Evolutionary conservation across 2,888 invertebrate genomes (phyloP), one percentile per base, ranked within the genome.

Genomic region (Trachelus troglodyta): DNA sequence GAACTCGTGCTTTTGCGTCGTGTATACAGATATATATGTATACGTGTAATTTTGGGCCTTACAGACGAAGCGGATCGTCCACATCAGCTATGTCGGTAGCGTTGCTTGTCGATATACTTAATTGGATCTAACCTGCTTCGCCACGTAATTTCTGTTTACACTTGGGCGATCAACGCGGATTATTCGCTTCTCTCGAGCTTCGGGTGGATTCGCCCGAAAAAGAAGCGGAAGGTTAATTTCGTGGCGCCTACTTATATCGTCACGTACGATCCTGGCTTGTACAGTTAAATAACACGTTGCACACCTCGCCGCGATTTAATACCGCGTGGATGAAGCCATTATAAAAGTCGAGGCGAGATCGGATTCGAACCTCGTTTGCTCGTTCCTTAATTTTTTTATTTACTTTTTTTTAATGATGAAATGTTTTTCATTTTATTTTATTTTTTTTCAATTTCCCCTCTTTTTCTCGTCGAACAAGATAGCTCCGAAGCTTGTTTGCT

Each of bases 211-310:
- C 23, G 40, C 1, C 2, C 23, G 56, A 56, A 56, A 40, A 77
- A 79, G 69, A 75, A 73, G 76, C 75, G 69, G 76, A 35, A 75
- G 74, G 75, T 56, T 56, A 74, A 76, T 82, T 80, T 79, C 77
- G 77, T 69, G 76, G 69, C 69, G 76, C 71, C 71, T 71, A 79
- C 77, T 73, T 79, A 23, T 9, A 81, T 79, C 77, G 69, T 76
- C 78, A 80, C 75, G 75, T 76, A 77, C 76, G 77, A 78, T 76
- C 74, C 31, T 71, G 78, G 79, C 75, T 56, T 23, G 81, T 83
- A 83, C 84, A 82, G 81, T 83, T 82, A 86, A 87, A 87, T 87
- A 87, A 87, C 83, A 87, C 80, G 87, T 87, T 87, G 81, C 86
- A 81, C 82, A 81, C 83, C 81, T 75, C 77, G 35, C 75, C 73